These are phyloP conservation scores for Pectinophora gossypiella DNA, from an alignment of 1,140 invertebrate species.

Conservation along the genomic window DNA sequence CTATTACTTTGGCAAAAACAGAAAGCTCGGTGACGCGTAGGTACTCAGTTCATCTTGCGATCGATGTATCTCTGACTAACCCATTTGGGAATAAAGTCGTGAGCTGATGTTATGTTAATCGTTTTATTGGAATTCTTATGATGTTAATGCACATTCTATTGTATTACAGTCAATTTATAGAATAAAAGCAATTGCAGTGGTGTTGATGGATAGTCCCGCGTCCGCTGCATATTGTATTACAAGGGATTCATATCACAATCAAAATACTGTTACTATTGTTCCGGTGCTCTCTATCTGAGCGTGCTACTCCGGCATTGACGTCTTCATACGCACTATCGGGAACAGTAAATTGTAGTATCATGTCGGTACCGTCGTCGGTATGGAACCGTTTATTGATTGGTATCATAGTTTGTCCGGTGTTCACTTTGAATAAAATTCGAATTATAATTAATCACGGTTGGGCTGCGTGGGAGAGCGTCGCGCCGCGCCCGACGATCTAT, in stretches of 20 bases:
- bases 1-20: too few relatives aligned
- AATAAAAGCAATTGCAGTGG: neutral
- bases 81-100: too few relatives aligned
- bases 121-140: neutral
- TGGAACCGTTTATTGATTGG: conserved; percentile 74
- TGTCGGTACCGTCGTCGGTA: conserved; percentile 67
- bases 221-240: conserved; percentile 37
- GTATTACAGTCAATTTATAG: too few relatives aligned
- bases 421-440: conserved; percentile 75
- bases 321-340: conserved; percentile 65
- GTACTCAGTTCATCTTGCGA: too few relatives aligned
- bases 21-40: too few relatives aligned
- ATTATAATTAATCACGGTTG: conserved; percentile 73
- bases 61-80: too few relatives aligned
- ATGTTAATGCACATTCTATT: neutral
- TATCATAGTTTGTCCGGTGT: conserved; percentile 73
- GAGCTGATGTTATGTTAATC: too few relatives aligned
- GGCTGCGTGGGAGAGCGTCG: conserved; percentile 68
- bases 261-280: conserved; percentile 59
- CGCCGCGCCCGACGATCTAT: conserved; percentile 63
- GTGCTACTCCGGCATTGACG: conserved; percentile 51
- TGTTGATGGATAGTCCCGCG: conserved; percentile 21
- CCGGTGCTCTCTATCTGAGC: conserved; percentile 41
- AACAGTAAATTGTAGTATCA: conserved; percentile 71
- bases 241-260: conserved; percentile 42